A percentile compares a stretch with the other conserved stretches of the same genome.
Conservation (phyloP, 2,888 invertebrate genomes). For the Eucera pruinosa region DNA sequence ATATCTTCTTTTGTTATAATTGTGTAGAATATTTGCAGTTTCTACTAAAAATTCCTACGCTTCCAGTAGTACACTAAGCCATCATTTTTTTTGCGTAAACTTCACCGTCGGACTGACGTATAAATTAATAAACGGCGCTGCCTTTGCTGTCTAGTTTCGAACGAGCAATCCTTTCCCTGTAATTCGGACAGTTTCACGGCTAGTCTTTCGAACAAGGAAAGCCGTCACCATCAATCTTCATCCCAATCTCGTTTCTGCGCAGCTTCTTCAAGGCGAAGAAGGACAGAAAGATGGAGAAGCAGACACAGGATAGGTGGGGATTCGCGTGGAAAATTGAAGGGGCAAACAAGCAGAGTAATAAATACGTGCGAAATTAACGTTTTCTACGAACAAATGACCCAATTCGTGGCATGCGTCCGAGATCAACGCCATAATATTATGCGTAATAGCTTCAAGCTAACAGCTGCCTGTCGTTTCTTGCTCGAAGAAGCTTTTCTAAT, state of each 20-base stretch:
- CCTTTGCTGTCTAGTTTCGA: slow-evolving; percentile 1
- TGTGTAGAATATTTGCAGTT: no score
- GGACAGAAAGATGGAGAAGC: not conserved
- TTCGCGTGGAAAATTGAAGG: not conserved
- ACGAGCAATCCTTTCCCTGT: slow-evolving; percentile 15
- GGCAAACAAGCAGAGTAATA: slow-evolving; percentile 20
- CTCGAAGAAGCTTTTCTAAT: slow-evolving; percentile 22
- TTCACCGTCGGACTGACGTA: not conserved
- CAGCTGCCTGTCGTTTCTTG: slow-evolving; percentile 75
- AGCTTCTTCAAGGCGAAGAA: not conserved
- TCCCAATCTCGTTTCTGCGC: slow-evolving; percentile 26
- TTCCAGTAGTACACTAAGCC: no score
- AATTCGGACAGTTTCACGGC: slow-evolving; percentile 33
- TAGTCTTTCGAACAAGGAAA: slow-evolving; percentile 14
- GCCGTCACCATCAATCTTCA: slow-evolving; percentile 49
- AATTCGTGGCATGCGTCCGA: slow-evolving; percentile 77
- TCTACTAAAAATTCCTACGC: no score
- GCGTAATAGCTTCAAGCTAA: slow-evolving; percentile 75
- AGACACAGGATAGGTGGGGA: no score
- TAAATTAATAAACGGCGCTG: slow-evolving; percentile 35
- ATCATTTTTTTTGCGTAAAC: not conserved
- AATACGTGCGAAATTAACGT: slow-evolving; percentile 71
- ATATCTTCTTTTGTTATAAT: no score
- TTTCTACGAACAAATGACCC: slow-evolving; percentile 71
- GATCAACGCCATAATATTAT: slow-evolving; percentile 79